These are phyloP conservation scores for Goniozus legneri DNA, from an alignment of 1,140 invertebrate species.

Conservation along the genomic window DNA sequence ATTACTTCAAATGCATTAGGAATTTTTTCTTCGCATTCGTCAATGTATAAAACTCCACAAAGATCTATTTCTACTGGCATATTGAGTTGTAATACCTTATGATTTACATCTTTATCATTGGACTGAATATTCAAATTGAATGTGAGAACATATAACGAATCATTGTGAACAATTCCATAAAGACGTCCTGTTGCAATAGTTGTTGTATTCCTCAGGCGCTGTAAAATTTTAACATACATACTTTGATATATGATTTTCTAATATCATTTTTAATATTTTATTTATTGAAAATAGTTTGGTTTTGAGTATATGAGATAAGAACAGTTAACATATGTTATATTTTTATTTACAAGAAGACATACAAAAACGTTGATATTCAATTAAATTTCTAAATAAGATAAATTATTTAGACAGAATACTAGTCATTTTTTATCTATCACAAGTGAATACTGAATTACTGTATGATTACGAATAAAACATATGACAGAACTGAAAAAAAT, in stretches of 20 bases:
- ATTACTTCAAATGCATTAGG: slow-evolving; percentile 62
- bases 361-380: not conserved
- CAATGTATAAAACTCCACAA: slow-evolving; percentile 67
- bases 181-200: slow-evolving; percentile 64
- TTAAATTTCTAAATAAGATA: not conserved
- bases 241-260: not conserved
- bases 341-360: not conserved
- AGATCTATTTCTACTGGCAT: slow-evolving; percentile 72
- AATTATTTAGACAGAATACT: not conserved
- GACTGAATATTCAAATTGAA: slow-evolving; percentile 56
- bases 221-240: no score
- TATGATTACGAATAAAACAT: not conserved
- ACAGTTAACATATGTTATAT: not conserved
- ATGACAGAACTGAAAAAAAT: not conserved
- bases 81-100: slow-evolving; percentile 60
- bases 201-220: slow-evolving; percentile 59
- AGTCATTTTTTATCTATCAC: no score
- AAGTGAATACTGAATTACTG: not conserved
- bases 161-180: slow-evolving; percentile 71
- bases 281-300: not conserved
- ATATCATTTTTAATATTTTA: slow-evolving; percentile 4
- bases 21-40: slow-evolving; percentile 56
- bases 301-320: not conserved
- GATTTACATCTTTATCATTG: slow-evolving; percentile 55
- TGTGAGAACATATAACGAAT: slow-evolving; percentile 64